Conservation (phyloP, 2,113 vertebrate species). For the Gavia stellata region DNA sequence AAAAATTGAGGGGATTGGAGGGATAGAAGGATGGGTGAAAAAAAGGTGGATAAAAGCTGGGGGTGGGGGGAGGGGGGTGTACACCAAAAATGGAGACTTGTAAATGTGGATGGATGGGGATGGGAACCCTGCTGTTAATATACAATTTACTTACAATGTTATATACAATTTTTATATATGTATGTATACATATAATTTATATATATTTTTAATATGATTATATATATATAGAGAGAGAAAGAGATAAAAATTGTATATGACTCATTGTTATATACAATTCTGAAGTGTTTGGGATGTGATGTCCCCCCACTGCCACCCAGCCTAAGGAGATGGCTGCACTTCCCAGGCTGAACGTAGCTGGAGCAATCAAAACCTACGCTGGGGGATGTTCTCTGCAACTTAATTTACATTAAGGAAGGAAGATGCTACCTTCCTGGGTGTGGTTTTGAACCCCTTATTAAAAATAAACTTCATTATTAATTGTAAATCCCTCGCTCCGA, state of each 20-base stretch:
- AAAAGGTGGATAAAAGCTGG: background rate
- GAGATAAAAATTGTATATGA: too few species aligned
- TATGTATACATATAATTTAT: too few species aligned
- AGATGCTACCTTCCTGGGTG: background rate
- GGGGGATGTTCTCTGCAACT: background rate
- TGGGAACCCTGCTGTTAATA: background rate
- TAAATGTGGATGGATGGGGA: background rate
- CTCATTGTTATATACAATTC: background rate
- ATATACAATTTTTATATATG: too few species aligned
- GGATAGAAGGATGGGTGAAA: background rate
- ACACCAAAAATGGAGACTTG: background rate
- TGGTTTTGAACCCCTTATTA: background rate
- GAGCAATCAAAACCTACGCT: background rate
- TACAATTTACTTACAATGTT: too few species aligned
- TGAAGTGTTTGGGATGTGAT: background rate
- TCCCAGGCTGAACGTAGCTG: background rate
- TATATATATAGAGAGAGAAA: too few species aligned
- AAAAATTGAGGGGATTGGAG: background rate
- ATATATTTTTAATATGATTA: too few species aligned
- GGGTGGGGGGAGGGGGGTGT: too few species aligned
- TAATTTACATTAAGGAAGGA: background rate
- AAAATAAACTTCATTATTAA: background rate
- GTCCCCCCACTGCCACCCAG: background rate
- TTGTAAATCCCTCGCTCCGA: background rate
- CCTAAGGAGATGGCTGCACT: background rate